Conservation (phyloP, 2,113 vertebrate genomes). For the Oreochromis aureus region DNA sequence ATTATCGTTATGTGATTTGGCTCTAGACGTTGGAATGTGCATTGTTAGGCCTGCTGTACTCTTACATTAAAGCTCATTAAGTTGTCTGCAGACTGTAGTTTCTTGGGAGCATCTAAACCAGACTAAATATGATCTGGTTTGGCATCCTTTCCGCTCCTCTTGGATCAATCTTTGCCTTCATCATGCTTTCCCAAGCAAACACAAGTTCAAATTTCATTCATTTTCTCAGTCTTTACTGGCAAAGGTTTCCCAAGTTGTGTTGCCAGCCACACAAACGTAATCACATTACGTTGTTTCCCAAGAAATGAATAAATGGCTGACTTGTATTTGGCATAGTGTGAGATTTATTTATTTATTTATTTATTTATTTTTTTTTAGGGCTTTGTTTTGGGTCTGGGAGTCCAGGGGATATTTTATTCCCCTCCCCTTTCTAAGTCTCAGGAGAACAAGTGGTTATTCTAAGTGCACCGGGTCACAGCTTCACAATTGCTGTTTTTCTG, state of each 20-base stretch:
- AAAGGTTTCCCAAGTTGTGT: not conserved
- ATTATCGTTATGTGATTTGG: not conserved
- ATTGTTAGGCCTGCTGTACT: not conserved
- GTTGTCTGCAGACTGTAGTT: not conserved
- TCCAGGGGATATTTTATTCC: not conserved
- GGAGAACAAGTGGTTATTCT: constrained; percentile 26
- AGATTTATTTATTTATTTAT: not conserved
- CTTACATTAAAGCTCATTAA: not conserved
- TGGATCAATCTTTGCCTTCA: not conserved
- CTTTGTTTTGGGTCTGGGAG: constrained; percentile 30
- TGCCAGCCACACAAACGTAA: not conserved
- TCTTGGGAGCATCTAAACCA: not conserved
- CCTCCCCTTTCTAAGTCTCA: not conserved
- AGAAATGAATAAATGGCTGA: constrained; percentile 17
- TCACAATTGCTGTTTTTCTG: constrained; percentile 20
- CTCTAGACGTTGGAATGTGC: not conserved
- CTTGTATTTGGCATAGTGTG: constrained; percentile 11
- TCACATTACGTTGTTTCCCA: constrained; percentile 20
- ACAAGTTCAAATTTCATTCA: not conserved
- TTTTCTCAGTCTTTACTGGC: not conserved
- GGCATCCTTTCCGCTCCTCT: not conserved
- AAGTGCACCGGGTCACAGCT: not conserved
- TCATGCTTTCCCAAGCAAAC: not conserved
- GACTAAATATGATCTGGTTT: not conserved
- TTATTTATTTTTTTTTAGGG: not conserved